A percentile compares a stretch with the other conserved stretches of the same genome.
These are phyloP conservation scores for Polymixis flavicincta DNA, from an alignment of 2,888 invertebrate genomes.

Conservation along the genomic window DNA sequence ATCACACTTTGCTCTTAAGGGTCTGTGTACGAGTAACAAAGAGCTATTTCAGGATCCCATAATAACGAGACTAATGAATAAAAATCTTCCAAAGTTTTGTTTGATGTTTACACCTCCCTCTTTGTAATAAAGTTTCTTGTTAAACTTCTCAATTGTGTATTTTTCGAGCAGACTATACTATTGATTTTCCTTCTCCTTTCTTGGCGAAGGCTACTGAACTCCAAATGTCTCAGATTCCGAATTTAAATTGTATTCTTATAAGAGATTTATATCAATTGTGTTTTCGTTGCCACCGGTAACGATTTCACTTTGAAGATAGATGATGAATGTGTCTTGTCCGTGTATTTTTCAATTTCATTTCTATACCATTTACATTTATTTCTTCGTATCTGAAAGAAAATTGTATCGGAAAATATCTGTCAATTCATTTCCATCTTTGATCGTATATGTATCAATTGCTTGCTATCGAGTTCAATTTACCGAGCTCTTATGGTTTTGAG, in stretches of 20 bases:
- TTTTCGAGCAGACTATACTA: slow-evolving; percentile 60
- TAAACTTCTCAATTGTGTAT: slow-evolving; percentile 67
- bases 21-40: slow-evolving; percentile 25
- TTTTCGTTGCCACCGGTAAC: slow-evolving; percentile 11
- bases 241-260: slow-evolving; percentile 27
- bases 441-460: slow-evolving; percentile 15
- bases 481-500: slow-evolving; percentile 7
- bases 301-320: slow-evolving; percentile 4
- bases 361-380: too few species aligned
- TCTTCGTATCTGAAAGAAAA: background rate
- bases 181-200: slow-evolving; percentile 60
- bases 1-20: slow-evolving; percentile 60
- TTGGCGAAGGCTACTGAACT: slow-evolving; percentile 61
- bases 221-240: slow-evolving; percentile 33
- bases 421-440: background rate
- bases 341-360: slow-evolving; percentile 4
- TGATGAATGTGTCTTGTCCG: background rate
- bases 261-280: slow-evolving; percentile 12
- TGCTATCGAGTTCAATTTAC: background rate
- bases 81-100: slow-evolving; percentile 71
- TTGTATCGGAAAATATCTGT: slow-evolving; percentile 10
- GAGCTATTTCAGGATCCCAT: slow-evolving; percentile 55
- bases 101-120: slow-evolving; percentile 66
- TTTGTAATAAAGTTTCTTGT: slow-evolving; percentile 63
- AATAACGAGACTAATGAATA: slow-evolving; percentile 72